A percentile compares a stretch with the other conserved stretches of the same genome.
Conservation (phyloP, 2,888 invertebrate genomes). For the Pasiphila rectangulata region DNA sequence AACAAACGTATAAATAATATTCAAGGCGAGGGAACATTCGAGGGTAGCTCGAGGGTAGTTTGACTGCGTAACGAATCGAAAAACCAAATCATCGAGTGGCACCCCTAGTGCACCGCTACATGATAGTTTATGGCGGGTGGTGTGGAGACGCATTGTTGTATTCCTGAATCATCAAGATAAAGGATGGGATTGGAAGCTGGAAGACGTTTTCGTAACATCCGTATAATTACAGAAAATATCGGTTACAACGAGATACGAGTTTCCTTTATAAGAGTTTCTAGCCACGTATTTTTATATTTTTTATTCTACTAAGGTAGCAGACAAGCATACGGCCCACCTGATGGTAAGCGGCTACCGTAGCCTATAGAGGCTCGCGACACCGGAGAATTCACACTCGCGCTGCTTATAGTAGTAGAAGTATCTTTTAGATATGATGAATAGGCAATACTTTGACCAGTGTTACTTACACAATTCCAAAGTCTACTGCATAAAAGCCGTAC, state of each 20-base stretch:
- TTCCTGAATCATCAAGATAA: too few relatives aligned
- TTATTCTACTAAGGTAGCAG: too few relatives aligned
- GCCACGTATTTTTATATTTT: too few relatives aligned
- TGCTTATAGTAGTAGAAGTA: too few relatives aligned
- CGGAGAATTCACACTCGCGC: too few relatives aligned
- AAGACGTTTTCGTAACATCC: not conserved
- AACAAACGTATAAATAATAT: constrained; percentile 82
- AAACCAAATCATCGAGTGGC: constrained; percentile 81
- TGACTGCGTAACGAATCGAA: constrained; percentile 81
- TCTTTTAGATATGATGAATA: too few relatives aligned
- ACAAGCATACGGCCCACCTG: too few relatives aligned
- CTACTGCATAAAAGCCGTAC: not conserved
- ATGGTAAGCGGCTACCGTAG: too few relatives aligned
- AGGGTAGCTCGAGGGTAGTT: constrained; percentile 79
- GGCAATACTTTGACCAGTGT: not conserved
- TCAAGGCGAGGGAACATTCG: constrained; percentile 78
- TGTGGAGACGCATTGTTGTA: constrained; percentile 49
- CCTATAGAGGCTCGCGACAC: too few relatives aligned
- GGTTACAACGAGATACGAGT: too few relatives aligned
- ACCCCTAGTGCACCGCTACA: constrained; percentile 77
- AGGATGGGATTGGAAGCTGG: too few relatives aligned
- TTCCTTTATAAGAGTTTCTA: too few relatives aligned
- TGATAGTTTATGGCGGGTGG: constrained; percentile 66
- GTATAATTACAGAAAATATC: not conserved
- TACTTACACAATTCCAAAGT: not conserved